Percentiles rank a stretch among this genome's conserved stretches.
Conservation (phyloP, 1,140 invertebrate species). For the Metopolophium dirhodum region DNA sequence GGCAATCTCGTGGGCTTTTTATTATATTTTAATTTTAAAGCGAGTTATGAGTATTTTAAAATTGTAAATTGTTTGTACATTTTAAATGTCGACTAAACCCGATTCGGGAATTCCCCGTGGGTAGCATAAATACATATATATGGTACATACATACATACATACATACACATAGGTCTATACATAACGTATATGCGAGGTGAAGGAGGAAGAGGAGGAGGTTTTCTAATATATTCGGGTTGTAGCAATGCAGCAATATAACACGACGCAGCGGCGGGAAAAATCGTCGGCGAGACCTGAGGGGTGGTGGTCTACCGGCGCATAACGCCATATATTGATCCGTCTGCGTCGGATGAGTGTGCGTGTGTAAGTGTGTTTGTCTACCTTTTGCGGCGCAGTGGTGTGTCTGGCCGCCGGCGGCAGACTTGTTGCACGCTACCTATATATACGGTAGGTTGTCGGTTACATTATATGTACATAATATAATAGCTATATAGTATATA, state of each 20-base stretch:
- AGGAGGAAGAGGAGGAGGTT: not conserved
- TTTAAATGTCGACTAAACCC: not conserved
- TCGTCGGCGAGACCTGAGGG: not conserved
- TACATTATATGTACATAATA: not conserved
- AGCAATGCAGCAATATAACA: slow-evolving; percentile 32
- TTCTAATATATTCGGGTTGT: not conserved
- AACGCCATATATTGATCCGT: slow-evolving; percentile 52
- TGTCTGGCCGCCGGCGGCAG: slow-evolving; percentile 36
- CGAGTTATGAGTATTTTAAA: too few relatives aligned
- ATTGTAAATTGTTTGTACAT: too few relatives aligned
- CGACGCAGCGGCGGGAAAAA: not conserved
- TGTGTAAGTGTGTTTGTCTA: not conserved
- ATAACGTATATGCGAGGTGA: not conserved
- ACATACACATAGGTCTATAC: too few relatives aligned
- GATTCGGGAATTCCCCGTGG: too few relatives aligned
- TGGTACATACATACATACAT: too few relatives aligned
- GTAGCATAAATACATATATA: too few relatives aligned
- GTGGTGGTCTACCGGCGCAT: not conserved
- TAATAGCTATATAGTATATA: not conserved
- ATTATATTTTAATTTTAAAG: too few relatives aligned
- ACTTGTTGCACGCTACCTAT: slow-evolving; percentile 45
- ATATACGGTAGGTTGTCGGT: not conserved
- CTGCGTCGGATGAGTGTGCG: not conserved
- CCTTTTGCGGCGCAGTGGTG: not conserved
- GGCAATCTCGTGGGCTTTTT: too few relatives aligned